Conservation (phyloP, 2,888 invertebrate species). For the Drosophila neotestacea region DNA sequence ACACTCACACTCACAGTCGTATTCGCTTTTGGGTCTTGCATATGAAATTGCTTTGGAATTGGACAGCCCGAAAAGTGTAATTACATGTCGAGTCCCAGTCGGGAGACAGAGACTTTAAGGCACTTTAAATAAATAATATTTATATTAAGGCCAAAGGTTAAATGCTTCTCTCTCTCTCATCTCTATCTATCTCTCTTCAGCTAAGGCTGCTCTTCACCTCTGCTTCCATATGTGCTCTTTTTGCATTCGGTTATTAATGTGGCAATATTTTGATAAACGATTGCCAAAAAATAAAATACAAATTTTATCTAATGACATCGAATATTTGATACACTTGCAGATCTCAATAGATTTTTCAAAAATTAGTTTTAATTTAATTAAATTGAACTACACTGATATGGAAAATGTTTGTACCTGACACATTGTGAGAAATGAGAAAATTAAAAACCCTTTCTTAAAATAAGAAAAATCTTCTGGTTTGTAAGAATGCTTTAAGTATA, state of each 20-base stretch:
- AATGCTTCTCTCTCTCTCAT: neutral
- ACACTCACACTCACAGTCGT: slow-evolving; percentile 9
- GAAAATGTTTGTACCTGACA: too few species aligned
- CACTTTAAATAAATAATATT: slow-evolving; percentile 43
- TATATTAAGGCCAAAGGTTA: slow-evolving; percentile 38
- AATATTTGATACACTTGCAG: neutral
- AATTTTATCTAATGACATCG: neutral
- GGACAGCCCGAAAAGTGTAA: slow-evolving; percentile 23
- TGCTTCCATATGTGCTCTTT: neutral
- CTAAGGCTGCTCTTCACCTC: neutral
- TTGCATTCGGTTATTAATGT: slow-evolving; percentile 63
- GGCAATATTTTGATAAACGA: slow-evolving; percentile 71
- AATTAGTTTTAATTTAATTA: too few species aligned
- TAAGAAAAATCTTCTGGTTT: too few species aligned
- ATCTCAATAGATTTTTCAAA: neutral
- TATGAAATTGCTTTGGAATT: slow-evolving; percentile 39
- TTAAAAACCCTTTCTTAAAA: too few species aligned
- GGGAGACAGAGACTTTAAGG: neutral
- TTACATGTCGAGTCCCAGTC: slow-evolving; percentile 16
- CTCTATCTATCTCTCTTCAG: neutral
- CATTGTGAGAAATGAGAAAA: too few species aligned
- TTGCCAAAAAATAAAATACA: slow-evolving; percentile 29
- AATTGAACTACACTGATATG: too few species aligned
- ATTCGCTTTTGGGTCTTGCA: slow-evolving; percentile 28
- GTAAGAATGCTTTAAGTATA: too few species aligned